Percentiles rank a stretch among this genome's conserved stretches.
These are phyloP conservation scores for Trichoplax adhaerens DNA, from an alignment of 37 sponge, comb jelly and placozoan species.

Conservation along the genomic window DNA sequence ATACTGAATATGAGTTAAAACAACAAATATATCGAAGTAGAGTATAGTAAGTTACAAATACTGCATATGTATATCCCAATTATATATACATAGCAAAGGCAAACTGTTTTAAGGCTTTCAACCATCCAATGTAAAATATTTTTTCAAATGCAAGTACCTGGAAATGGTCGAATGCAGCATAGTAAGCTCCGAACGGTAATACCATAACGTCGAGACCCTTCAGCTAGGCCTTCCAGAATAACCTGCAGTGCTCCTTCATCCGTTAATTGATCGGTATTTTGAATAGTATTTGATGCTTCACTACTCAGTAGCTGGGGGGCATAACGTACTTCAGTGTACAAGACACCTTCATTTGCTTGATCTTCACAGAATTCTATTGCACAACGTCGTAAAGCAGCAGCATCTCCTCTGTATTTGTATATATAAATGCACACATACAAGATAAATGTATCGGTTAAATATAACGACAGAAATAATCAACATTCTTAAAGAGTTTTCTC, in stretches of 20 bases:
- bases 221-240: slow-evolving; percentile 29
- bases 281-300: background rate
- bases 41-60: too few species aligned
- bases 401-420: slow-evolving; percentile 13
- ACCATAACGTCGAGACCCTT: slow-evolving; percentile 35
- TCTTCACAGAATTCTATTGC: slow-evolving; percentile 71
- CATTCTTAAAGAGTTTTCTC: too few species aligned
- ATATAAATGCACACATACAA: too few species aligned
- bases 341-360: slow-evolving; percentile 20
- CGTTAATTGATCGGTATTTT: background rate
- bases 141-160: too few species aligned
- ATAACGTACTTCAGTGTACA: slow-evolving; percentile 51
- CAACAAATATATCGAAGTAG: too few species aligned
- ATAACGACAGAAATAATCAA: too few species aligned
- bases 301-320: slow-evolving; percentile 18
- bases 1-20: too few species aligned
- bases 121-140: too few species aligned
- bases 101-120: too few species aligned
- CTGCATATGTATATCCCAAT: too few species aligned
- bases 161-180: slow-evolving; percentile 4
- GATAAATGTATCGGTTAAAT: too few species aligned
- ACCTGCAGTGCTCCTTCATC: slow-evolving; percentile 26
- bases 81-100: too few species aligned
- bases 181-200: slow-evolving; percentile 43
- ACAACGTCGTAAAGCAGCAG: slow-evolving; percentile 37